These are phyloP conservation scores for Xylocampa areola DNA, from an alignment of 2,888 invertebrate genomes.

Conservation along the genomic window DNA sequence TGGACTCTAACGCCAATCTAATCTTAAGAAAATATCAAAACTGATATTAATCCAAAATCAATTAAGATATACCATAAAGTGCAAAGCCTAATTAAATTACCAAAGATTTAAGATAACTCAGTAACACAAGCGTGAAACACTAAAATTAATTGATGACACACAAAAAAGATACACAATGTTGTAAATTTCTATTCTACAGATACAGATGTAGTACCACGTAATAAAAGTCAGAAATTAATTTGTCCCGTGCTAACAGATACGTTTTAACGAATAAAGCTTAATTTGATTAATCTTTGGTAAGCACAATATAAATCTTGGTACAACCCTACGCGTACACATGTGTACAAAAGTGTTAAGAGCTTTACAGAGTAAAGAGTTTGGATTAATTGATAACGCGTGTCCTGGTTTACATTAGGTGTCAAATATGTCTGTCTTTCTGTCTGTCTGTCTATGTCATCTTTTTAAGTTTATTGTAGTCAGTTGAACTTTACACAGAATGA, in stretches of 20 bases:
- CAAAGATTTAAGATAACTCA: slow-evolving; percentile 23
- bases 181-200: slow-evolving; percentile 39
- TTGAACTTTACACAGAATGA: too few species aligned
- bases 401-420: not conserved
- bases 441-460: too few species aligned
- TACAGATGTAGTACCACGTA: slow-evolving; percentile 37
- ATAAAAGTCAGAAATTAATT: slow-evolving; percentile 66
- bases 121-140: slow-evolving; percentile 11
- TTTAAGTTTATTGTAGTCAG: too few species aligned
- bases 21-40: too few species aligned
- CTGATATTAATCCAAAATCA: too few species aligned
- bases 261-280: slow-evolving; percentile 64
- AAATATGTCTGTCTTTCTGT: too few species aligned
- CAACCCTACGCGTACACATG: slow-evolving; percentile 48
- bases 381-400: not conserved
- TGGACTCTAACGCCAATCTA: too few species aligned
- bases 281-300: slow-evolving; percentile 71
- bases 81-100: slow-evolving; percentile 1
- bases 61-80: not conserved
- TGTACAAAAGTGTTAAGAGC: slow-evolving; percentile 38
- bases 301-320: slow-evolving; percentile 62
- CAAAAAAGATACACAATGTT: slow-evolving; percentile 22
- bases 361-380: slow-evolving; percentile 6
- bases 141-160: slow-evolving; percentile 34
- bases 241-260: slow-evolving; percentile 70